Percentiles rank a stretch among this genome's conserved stretches.
Evolutionary conservation across 2,797 vertebrate genomes (phyloP).

Genomic region (Danio aesculapii): DNA sequence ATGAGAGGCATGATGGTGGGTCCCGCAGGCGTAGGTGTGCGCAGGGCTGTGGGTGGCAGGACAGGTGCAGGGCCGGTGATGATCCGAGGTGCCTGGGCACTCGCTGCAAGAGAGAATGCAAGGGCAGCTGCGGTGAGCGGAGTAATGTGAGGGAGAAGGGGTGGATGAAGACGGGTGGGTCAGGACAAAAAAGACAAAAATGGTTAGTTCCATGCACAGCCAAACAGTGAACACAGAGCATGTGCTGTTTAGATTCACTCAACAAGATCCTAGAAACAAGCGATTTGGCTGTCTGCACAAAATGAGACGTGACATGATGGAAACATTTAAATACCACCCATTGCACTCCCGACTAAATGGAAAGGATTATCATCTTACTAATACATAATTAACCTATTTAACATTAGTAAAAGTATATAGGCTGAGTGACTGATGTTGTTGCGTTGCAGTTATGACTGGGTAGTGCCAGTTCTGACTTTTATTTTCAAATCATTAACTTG

Average conservation of each 20-base stretch:
- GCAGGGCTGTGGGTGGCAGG: slow-evolving; percentile 84
- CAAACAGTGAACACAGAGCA: slow-evolving; percentile 82
- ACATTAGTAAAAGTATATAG: too few relatives aligned
- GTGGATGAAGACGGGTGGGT: slow-evolving; percentile 71
- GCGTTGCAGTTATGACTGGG: too few relatives aligned
- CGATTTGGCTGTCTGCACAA: too few relatives aligned
- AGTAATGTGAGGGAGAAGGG: slow-evolving; percentile 79
- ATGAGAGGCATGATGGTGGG: slow-evolving; percentile 95
- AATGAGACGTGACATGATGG: too few relatives aligned
- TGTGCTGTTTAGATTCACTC: slow-evolving; percentile 63
- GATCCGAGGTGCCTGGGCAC: slow-evolving; percentile 89
- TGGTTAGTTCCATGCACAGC: slow-evolving; percentile 85
- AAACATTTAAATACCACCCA: too few relatives aligned
- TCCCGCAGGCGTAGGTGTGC: slow-evolving; percentile 88
- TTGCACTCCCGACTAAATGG: too few relatives aligned
- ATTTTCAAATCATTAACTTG: too few relatives aligned
- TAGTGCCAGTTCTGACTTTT: too few relatives aligned
- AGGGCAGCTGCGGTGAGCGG: slow-evolving; percentile 92
- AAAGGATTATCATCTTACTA: too few relatives aligned
- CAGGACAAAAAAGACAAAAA: slow-evolving; percentile 73
- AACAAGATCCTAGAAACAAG: too few relatives aligned
- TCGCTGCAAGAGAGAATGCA: slow-evolving; percentile 95
- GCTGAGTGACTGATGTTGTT: too few relatives aligned
- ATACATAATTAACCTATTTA: too few relatives aligned
- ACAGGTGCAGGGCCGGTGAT: slow-evolving; percentile 88